These are phyloP conservation scores for Pollimyrus isidori DNA, from an alignment of 2,113 vertebrate species.

Conservation along the genomic window DNA sequence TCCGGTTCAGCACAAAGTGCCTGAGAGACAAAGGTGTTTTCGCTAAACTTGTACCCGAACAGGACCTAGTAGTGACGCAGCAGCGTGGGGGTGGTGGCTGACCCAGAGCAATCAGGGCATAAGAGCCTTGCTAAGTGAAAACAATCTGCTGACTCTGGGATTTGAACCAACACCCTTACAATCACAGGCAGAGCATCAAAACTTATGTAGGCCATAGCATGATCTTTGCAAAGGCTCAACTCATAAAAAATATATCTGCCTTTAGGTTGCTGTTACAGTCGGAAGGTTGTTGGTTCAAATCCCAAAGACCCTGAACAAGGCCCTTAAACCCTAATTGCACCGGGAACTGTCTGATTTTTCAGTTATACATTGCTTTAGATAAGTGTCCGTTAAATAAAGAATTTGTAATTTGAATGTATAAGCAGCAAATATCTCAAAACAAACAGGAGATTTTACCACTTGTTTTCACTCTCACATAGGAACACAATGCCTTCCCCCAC, in stretches of 20 bases:
- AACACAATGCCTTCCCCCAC: neutral
- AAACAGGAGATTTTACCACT: neutral
- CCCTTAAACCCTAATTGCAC: neutral
- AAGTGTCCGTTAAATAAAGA: neutral
- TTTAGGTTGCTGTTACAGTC: neutral
- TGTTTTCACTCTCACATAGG: neutral
- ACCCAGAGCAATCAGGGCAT: neutral
- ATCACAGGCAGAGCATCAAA: neutral
- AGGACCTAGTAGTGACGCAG: neutral
- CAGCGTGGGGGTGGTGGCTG: neutral
- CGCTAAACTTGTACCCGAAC: neutral
- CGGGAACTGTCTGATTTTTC: too few species aligned
- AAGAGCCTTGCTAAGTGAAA: neutral
- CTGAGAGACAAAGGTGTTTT: slow-evolving; percentile 40
- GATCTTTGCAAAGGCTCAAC: neutral
- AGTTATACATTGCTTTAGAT: neutral
- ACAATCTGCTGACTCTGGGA: neutral
- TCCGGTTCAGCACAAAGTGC: slow-evolving; percentile 71
- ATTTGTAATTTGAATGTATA: neutral
- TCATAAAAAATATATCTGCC: neutral
- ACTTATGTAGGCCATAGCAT: neutral
- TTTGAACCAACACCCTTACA: neutral
- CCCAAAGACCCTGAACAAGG: neutral
- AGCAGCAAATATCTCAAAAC: neutral
- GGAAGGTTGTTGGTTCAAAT: neutral